phyloP scores from a whole-genome alignment of 2,113 vertebrate genomes.

The Conger conger region DNA sequence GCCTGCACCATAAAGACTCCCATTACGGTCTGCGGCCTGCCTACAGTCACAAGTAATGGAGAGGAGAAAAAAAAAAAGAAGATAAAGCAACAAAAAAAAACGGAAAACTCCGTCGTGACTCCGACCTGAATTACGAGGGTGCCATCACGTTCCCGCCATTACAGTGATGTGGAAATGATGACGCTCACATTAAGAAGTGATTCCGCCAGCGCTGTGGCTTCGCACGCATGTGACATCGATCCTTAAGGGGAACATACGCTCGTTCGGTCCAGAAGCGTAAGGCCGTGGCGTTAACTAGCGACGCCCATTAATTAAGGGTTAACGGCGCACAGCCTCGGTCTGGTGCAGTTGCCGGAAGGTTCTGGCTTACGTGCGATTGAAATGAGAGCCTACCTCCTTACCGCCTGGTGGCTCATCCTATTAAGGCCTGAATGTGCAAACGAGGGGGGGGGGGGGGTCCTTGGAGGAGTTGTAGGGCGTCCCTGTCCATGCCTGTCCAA shows the following conservation, averaged over 20 bases:
- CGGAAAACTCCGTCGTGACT: conserved; percentile 26
- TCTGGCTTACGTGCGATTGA: conserved; percentile 26
- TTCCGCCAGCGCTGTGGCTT: conserved; percentile 29
- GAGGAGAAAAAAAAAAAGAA: neutral
- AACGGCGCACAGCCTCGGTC: conserved; percentile 22
- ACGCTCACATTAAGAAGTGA: conserved; percentile 40
- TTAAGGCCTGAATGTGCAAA: too few relatives aligned
- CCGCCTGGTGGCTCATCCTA: neutral
- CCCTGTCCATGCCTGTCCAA: too few relatives aligned
- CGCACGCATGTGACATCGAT: neutral
- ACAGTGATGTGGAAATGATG: conserved; percentile 40
- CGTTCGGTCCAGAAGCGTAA: conserved; percentile 20
- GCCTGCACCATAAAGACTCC: too few relatives aligned
- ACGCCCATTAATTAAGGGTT: conserved; percentile 23
- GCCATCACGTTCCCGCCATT: conserved; percentile 15
- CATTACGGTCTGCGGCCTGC: too few relatives aligned
- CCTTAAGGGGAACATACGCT: conserved; percentile 5
- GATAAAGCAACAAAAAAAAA: neutral
- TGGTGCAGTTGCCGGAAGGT: conserved; percentile 32
- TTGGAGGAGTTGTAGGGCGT: too few relatives aligned
- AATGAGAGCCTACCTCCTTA: neutral
- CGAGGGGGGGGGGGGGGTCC: too few relatives aligned
- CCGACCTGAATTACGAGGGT: neutral
- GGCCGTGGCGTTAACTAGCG: conserved; percentile 43
- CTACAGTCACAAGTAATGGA: too few relatives aligned